phyloP scores from a whole-genome alignment of 2,113 vertebrate genomes.

The Chiloscyllium plagiosum region DNA sequence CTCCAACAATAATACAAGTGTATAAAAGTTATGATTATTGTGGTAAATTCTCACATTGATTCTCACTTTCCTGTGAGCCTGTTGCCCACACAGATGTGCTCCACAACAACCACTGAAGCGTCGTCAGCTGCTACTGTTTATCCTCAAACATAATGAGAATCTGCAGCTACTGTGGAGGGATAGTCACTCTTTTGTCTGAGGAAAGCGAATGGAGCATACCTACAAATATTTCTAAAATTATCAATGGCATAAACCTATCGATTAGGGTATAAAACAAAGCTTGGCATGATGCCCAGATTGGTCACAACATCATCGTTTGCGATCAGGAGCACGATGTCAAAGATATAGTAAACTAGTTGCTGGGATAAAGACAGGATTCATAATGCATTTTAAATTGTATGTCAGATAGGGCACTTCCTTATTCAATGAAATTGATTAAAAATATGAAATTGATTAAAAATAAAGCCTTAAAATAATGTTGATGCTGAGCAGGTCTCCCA shows the following conservation, averaged over 20 bases:
- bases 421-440: constrained; percentile 3
- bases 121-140: background rate
- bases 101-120: background rate
- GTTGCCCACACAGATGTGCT: background rate
- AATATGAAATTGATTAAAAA: background rate
- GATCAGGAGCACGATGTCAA: background rate
- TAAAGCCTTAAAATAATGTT: background rate
- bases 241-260: background rate
- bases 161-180: background rate
- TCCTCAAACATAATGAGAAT: background rate
- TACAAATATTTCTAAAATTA: background rate
- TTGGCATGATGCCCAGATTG: background rate
- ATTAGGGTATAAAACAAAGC: background rate
- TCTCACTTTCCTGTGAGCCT: background rate
- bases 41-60: background rate
- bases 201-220: background rate
- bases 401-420: background rate
- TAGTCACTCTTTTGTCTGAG: background rate
- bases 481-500: background rate
- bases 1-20: too few species aligned
- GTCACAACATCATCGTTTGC: background rate
- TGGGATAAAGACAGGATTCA: background rate
- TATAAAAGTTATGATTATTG: background rate
- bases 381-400: background rate
- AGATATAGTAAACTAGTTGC: background rate